Conservation (phyloP, 1,140 invertebrate genomes). For the Drosophila baimaii region DNA sequence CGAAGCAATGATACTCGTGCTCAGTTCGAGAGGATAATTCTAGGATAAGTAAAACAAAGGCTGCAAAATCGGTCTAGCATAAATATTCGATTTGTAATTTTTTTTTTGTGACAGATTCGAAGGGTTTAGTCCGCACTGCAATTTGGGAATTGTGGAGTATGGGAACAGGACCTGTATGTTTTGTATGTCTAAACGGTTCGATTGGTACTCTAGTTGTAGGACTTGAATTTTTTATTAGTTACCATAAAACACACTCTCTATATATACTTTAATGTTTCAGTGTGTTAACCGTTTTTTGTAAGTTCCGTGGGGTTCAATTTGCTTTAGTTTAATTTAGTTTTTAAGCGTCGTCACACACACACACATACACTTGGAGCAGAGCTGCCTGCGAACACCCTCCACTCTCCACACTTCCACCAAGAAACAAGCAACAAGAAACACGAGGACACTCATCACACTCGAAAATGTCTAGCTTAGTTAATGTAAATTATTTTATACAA, state of each 20-base stretch:
- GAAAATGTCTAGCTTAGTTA: slow-evolving; percentile 72
- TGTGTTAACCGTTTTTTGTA: slow-evolving; percentile 47
- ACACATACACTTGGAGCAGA: slow-evolving; percentile 51
- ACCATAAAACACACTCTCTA: slow-evolving; percentile 7
- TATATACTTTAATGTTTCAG: slow-evolving; percentile 28
- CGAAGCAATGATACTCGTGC: neutral
- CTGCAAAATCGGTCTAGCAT: too few species aligned
- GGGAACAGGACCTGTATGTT: slow-evolving; percentile 14
- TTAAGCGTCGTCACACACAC: slow-evolving; percentile 69
- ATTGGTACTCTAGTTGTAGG: slow-evolving; percentile 54
- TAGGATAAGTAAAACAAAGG: neutral
- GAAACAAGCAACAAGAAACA: slow-evolving; percentile 15
- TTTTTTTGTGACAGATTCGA: neutral
- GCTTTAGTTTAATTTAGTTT: slow-evolving; percentile 78
- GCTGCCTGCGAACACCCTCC: slow-evolving; percentile 43
- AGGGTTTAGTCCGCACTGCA: neutral
- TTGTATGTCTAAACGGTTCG: slow-evolving; percentile 37
- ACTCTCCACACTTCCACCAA: slow-evolving; percentile 5
- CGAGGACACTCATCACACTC: slow-evolving; percentile 35
- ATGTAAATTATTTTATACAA: slow-evolving; percentile 82
- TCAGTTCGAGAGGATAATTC: neutral
- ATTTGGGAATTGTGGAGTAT: slow-evolving; percentile 2
- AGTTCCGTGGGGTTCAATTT: slow-evolving; percentile 32
- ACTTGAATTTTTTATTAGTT: slow-evolving; percentile 35
- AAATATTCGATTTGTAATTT: neutral